Base-by-base conservation (phyloP, 2,888 invertebrate genomes). In the Cyrtodaria siliqua region DNA sequence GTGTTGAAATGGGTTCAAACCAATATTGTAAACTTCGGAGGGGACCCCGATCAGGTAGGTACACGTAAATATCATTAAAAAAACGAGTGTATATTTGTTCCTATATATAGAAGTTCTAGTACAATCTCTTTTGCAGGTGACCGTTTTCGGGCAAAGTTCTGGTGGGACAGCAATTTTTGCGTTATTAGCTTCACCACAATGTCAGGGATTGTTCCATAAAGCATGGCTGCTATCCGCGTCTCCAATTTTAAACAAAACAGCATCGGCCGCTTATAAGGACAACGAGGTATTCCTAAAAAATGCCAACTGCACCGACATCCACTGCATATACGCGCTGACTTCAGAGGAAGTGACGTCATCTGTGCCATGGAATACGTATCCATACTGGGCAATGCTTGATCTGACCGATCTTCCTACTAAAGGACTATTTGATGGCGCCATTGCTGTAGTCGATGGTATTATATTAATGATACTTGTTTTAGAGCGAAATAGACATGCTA, bases 91-190 rank as follows among this genome's bases (percentile, higher is more conserved):
- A n/a, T n/a, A n/a, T n/a, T n/a, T n/a, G n/a, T n/a, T n/a, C n/a
- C n/a, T n/a, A n/a, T n/a, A n/a, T n/a, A n/a, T n/a, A n/a, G n/a
- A n/a, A n/a, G n/a, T n/a, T n/a, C n/a, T n/a, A n/a, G n/a, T n/a
- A n/a, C n/a, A n/a, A n/a, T n/a, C n/a, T 20, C 2, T 26, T 42
- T 38, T 50, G 87, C 94, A 96, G 2, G 96, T 98, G 0, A 97
- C 97, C 0, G 90, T 98, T 42, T 94, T 97, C 86, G 98, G 97
- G 0, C 97, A 97, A 90, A 95, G 96, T 24, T 96, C 97, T 0
- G 97, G 97, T 0, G 97, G 96, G 0, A 97, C 97, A 0, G 93
- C 97, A 16, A 96, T 96, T 0, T 96, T 97, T 0, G 96, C 96
- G 0, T 93, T 97, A 47, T 95, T 95, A 89, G 93, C 96, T 80